Evolutionary conservation across 2,797 vertebrate genomes (phyloP).

Genomic region (Intellagama lesueurii): DNA sequence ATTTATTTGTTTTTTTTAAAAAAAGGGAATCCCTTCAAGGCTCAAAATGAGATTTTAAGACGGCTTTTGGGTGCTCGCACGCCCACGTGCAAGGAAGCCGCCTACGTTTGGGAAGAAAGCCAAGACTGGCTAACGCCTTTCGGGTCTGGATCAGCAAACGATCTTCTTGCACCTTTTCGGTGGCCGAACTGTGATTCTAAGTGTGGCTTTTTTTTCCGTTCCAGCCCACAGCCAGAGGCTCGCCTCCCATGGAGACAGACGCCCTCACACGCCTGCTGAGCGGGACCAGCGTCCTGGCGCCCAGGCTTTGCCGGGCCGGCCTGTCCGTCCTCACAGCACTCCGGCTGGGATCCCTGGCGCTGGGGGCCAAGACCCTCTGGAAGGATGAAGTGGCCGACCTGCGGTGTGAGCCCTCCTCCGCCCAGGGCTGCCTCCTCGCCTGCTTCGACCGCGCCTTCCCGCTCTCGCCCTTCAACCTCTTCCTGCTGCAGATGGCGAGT

Average conservation of each 20-base stretch:
- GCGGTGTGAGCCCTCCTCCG: constrained; percentile 23
- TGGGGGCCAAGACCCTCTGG: constrained; percentile 46
- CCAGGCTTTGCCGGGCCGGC: background rate
- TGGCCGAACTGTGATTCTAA: background rate
- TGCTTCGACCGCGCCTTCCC: constrained; percentile 42
- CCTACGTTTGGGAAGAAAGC: too few relatives aligned
- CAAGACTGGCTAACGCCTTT: too few relatives aligned
- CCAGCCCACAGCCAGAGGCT: rapidly evolving
- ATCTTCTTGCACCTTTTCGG: too few relatives aligned
- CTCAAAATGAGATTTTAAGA: too few relatives aligned
- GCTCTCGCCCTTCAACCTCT: constrained; percentile 51
- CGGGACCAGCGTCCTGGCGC: background rate
- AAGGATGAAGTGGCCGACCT: constrained; percentile 35
- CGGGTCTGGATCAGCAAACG: too few relatives aligned
- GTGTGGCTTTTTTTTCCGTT: background rate
- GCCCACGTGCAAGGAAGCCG: too few relatives aligned
- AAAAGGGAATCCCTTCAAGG: too few relatives aligned
- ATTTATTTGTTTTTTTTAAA: too few relatives aligned
- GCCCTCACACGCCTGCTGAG: constrained; percentile 2
- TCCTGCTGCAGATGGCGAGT: constrained; percentile 39
- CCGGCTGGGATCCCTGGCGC: constrained; percentile 10
- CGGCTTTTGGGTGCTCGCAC: too few relatives aligned
- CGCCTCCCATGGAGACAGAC: background rate
- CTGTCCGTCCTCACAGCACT: background rate
- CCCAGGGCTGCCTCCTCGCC: constrained; percentile 16